Evolutionary conservation across 2,113 vertebrate species (phyloP).

Genomic region (Seriola rivoliana): DNA sequence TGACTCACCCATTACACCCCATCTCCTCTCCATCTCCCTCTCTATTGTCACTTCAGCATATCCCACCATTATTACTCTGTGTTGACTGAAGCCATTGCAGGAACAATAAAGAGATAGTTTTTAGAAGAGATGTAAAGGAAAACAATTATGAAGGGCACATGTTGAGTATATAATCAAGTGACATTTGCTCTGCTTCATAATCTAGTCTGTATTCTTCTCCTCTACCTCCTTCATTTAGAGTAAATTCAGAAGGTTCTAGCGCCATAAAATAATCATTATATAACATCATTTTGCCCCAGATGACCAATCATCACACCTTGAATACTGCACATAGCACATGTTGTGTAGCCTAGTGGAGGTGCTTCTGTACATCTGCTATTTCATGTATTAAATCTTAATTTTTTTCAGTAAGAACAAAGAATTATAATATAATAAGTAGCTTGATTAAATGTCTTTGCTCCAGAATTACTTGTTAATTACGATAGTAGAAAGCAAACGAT

Average conservation of each 20-base stretch:
- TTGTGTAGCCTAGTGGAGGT: background rate
- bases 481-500: background rate
- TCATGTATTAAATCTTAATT: no score
- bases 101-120: constrained; percentile 7
- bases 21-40: background rate
- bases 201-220: background rate
- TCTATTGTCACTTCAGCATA: background rate
- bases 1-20: constrained; percentile 3
- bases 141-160: background rate
- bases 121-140: background rate
- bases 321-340: background rate
- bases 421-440: no score
- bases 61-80: constrained; percentile 27
- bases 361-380: no score
- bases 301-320: constrained; percentile 1
- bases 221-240: background rate
- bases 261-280: background rate
- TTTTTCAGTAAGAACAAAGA: no score
- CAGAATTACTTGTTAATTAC: background rate
- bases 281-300: background rate
- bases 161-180: background rate
- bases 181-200: background rate
- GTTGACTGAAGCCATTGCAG: constrained; percentile 7
- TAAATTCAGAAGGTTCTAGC: background rate
- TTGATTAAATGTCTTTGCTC: background rate